These are phyloP conservation scores for Cricetomys ansorgei DNA, from an alignment of 2,113 vertebrate species.

Conservation along the genomic window DNA sequence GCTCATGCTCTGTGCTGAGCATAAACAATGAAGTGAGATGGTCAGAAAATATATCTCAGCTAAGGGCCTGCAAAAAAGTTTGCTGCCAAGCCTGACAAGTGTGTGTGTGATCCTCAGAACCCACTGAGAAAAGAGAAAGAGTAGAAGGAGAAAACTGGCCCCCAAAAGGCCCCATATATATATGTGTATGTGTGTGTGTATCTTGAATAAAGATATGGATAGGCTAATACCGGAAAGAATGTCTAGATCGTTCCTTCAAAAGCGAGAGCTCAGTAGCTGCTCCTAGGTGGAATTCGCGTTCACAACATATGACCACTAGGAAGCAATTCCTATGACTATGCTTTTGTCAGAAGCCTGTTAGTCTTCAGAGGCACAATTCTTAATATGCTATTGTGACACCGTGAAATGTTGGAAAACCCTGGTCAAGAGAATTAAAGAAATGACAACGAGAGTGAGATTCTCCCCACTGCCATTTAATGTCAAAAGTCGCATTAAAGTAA, in stretches of 20 bases:
- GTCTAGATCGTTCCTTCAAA: not conserved
- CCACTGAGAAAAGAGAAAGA: not conserved
- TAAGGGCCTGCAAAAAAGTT: no score
- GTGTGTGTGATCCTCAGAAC: not conserved
- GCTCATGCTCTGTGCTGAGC: not conserved
- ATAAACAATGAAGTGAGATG: not conserved
- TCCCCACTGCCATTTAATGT: not conserved
- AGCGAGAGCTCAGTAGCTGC: not conserved
- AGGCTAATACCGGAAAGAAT: not conserved
- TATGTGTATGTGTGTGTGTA: no score
- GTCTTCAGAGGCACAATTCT: no score
- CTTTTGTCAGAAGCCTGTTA: accelerated
- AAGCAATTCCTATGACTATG: accelerated
- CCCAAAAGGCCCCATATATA: no score
- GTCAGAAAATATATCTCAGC: not conserved
- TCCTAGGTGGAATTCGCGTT: not conserved
- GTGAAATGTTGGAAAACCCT: not conserved
- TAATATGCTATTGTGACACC: not conserved
- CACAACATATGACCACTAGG: accelerated
- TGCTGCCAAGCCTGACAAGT: not conserved
- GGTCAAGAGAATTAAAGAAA: not conserved
- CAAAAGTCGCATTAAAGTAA: not conserved
- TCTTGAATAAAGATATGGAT: not conserved
- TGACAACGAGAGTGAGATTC: not conserved
- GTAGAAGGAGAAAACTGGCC: no score